phyloP scores from a whole-genome alignment of 2,888 invertebrate species.

The Oscheius sp. region DNA sequence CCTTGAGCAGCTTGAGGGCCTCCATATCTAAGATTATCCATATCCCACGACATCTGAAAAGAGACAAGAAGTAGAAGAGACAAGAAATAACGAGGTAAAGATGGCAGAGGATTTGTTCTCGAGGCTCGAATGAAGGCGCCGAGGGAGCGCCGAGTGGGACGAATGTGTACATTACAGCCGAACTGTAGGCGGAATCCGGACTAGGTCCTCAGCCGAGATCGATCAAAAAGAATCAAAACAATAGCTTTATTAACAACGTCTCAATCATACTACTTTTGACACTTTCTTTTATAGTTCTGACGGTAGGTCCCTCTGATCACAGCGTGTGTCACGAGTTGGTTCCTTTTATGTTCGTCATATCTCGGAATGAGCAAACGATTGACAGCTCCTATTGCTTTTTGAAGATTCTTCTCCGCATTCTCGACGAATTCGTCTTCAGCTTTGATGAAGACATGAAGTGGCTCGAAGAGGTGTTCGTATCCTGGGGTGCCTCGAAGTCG shows the following conservation, averaged over 20 bases:
- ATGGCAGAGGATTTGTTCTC: constrained; percentile 5
- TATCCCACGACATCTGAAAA: constrained; percentile 33
- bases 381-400: constrained; percentile 94
- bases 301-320: constrained; percentile 91
- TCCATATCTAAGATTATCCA: constrained; percentile 45
- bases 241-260: no score
- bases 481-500: constrained; percentile 50
- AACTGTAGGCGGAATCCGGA: constrained; percentile 25
- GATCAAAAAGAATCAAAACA: no score
- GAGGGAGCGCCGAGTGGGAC: not conserved
- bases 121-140: constrained; percentile 1
- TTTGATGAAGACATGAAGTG: constrained; percentile 60
- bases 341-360: constrained; percentile 98
- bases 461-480: constrained; percentile 62
- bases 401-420: constrained; percentile 87
- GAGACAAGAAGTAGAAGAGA: not conserved
- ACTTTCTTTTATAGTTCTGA: no score
- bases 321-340: constrained; percentile 96
- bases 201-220: no score
- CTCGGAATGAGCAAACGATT: constrained; percentile 95
- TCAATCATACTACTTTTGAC: no score
- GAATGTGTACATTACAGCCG: constrained; percentile 19
- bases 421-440: constrained; percentile 42
- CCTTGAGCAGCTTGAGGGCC: constrained; percentile 49
- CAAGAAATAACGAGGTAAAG: not conserved